Percentiles rank a stretch among this genome's conserved stretches.
Conservation (phyloP, 1,140 invertebrate species). For the Rhyacophila brunnea region DNA sequence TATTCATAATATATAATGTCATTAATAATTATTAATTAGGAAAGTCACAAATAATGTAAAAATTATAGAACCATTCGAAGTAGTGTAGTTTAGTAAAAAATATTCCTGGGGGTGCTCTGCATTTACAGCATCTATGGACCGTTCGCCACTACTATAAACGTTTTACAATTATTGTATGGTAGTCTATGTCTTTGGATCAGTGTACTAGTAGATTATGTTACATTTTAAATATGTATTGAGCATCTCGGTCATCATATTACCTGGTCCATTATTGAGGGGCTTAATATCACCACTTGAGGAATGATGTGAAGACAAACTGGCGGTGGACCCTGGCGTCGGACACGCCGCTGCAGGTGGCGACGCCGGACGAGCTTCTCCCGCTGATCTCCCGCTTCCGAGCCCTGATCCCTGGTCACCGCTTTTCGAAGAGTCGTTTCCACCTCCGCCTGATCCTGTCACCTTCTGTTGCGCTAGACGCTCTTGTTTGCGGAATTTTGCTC, state of each 20-base stretch:
- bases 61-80: too few relatives aligned
- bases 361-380: conserved; percentile 44
- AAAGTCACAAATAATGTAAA: too few relatives aligned
- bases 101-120: too few relatives aligned
- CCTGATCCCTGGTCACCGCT: conserved; percentile 45
- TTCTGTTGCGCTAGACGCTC: conserved; percentile 82
- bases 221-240: too few relatives aligned
- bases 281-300: conserved; percentile 52
- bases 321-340: conserved; percentile 41
- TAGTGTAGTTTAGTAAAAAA: too few relatives aligned
- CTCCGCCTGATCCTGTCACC: conserved; percentile 44
- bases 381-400: conserved; percentile 38
- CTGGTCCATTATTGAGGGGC: conserved; percentile 49
- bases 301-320: conserved; percentile 49
- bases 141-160: too few relatives aligned
- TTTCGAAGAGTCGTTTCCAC: conserved; percentile 12
- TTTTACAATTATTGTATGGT: too few relatives aligned
- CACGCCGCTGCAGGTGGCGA: conserved; percentile 40
- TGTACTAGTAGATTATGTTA: too few relatives aligned
- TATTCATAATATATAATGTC: too few relatives aligned
- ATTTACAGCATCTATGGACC: too few relatives aligned
- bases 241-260: conserved; percentile 39
- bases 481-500: conserved; percentile 92
- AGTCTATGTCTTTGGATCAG: too few relatives aligned
- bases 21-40: too few relatives aligned